Percentiles rank a stretch among this genome's conserved stretches.
These are phyloP conservation scores for Tauraco hartlaubi DNA, from an alignment of 2,797 vertebrate species.

Conservation along the genomic window DNA sequence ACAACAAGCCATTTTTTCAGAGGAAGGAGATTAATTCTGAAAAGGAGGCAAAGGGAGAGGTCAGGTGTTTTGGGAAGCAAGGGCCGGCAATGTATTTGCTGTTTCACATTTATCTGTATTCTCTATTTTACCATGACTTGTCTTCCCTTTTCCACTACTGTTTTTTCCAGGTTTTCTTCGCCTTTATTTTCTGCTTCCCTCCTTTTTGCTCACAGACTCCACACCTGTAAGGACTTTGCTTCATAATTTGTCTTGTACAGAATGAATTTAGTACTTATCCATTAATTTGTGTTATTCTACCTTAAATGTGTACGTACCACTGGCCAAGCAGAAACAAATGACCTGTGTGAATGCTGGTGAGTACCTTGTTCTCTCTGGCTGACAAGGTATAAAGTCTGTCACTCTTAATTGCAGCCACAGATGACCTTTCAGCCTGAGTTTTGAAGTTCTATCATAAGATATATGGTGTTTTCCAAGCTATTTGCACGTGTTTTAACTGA, in stretches of 20 bases:
- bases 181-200: background rate
- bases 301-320: background rate
- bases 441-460: slow-evolving; percentile 28
- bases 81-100: background rate
- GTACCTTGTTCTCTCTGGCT: background rate
- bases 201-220: background rate
- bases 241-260: background rate
- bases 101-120: background rate
- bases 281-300: background rate
- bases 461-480: slow-evolving; percentile 34
- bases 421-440: slow-evolving; percentile 25
- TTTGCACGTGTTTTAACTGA: slow-evolving; percentile 40
- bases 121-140: background rate
- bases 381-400: background rate
- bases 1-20: background rate
- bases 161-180: background rate
- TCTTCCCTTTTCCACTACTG: background rate
- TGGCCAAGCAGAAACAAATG: background rate
- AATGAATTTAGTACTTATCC: background rate
- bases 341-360: background rate
- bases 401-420: slow-evolving; percentile 34
- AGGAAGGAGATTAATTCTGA: background rate
- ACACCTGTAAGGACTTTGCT: background rate
- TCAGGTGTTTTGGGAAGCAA: background rate
- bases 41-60: background rate